phyloP scores from a whole-genome alignment of 2,888 invertebrate genomes.

The Ochropleura plecta region DNA sequence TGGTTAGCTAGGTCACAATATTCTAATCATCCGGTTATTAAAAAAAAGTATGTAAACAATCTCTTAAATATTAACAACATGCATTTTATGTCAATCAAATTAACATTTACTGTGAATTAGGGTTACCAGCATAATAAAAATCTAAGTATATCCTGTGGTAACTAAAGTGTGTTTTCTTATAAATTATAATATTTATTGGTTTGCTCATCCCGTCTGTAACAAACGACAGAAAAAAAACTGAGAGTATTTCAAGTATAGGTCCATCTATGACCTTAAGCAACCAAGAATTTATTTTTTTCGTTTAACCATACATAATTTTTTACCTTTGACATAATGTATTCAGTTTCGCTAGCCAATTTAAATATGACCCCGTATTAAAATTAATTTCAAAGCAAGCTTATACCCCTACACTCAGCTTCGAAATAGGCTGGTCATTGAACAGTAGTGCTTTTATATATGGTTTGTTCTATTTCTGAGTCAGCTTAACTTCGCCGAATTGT shows the following conservation, averaged over 20 bases:
- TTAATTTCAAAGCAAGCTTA: constrained; percentile 14
- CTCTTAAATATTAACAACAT: too few species aligned
- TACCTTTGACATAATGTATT: neutral
- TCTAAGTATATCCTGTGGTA: too few species aligned
- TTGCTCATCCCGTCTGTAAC: neutral
- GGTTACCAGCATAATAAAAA: too few species aligned
- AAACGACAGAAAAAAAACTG: neutral
- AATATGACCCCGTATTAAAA: neutral
- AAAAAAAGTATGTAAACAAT: too few species aligned
- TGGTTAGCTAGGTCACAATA: too few species aligned
- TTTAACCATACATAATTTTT: too few species aligned
- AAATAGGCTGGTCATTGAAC: constrained; percentile 39
- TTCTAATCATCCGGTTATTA: too few species aligned
- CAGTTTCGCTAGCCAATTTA: constrained; percentile 3
- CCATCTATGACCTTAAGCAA: neutral
- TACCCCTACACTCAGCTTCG: neutral
- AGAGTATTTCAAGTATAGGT: neutral
- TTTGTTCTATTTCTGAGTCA: constrained; percentile 70
- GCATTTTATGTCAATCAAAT: too few species aligned
- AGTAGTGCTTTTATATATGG: constrained; percentile 44
- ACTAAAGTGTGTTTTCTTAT: too few species aligned
- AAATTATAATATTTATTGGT: neutral
- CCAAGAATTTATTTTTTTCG: too few species aligned
- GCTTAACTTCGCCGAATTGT: constrained; percentile 73
- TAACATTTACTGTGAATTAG: too few species aligned